Conservation (phyloP, 2,888 invertebrate species). For the Thalpophila matura region DNA sequence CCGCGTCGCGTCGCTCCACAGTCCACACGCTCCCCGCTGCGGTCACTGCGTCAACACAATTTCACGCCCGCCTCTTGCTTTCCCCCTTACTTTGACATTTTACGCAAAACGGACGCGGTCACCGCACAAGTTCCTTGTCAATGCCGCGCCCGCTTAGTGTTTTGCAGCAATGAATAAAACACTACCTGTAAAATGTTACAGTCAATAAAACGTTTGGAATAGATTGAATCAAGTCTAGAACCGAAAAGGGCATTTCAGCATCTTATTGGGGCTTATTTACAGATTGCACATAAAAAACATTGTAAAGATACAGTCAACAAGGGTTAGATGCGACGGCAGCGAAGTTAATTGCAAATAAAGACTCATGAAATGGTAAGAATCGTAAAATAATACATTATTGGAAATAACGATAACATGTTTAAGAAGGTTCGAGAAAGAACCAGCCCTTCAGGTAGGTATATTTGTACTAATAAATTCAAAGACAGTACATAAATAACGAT, state of each 20-base stretch:
- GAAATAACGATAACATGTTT: neutral
- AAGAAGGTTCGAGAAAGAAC: neutral
- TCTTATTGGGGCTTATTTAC: slow-evolving; percentile 25
- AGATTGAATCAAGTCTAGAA: slow-evolving; percentile 24
- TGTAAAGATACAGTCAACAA: slow-evolving; percentile 15
- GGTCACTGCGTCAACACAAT: slow-evolving; percentile 85
- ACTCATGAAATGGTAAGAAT: slow-evolving; percentile 11
- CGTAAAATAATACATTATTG: slow-evolving; percentile 25
- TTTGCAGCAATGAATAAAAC: slow-evolving; percentile 52
- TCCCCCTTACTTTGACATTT: slow-evolving; percentile 86
- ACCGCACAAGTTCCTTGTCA: slow-evolving; percentile 79
- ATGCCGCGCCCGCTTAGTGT: slow-evolving; percentile 65
- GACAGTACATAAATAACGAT: slow-evolving; percentile 46
- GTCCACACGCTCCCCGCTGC: slow-evolving; percentile 64
- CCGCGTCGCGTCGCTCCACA: slow-evolving; percentile 37
- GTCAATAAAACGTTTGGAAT: slow-evolving; percentile 33
- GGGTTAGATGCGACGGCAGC: neutral
- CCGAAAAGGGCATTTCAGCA: slow-evolving; percentile 15
- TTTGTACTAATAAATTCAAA: slow-evolving; percentile 28
- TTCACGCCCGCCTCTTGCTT: slow-evolving; percentile 75
- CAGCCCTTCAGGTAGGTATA: neutral
- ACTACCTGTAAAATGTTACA: slow-evolving; percentile 42
- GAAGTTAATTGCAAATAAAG: slow-evolving; percentile 28
- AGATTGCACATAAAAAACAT: slow-evolving; percentile 19
- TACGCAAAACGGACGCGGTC: slow-evolving; percentile 82